Evolutionary conservation across 2,888 invertebrate species (phyloP), one percentile per base, ranked within the genome.

Genomic region (Megamerina dolium): DNA sequence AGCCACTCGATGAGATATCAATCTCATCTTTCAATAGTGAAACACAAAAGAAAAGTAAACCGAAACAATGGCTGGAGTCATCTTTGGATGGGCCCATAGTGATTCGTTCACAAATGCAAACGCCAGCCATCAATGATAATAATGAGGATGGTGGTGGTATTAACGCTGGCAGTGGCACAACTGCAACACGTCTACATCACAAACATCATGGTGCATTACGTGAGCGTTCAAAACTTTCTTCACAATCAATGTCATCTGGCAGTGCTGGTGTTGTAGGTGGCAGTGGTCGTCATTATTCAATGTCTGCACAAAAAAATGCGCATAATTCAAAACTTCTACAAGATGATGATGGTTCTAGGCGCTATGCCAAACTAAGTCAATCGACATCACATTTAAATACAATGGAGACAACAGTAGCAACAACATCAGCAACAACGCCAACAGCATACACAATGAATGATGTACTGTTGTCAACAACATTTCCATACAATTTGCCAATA

Each of bases 51-150:
- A 61, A 62, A 42, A 53, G 53, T 12, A 71, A 68, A 51, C 57
- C 70, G 9, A 72, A 72, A 48, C 68, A 68, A 45, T 72, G 72
- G 72, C 46, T 68, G 41, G 72, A 72, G 39, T 72, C 72, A 1
- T 70, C 71, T 2, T 48, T 72, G 5, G 72, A 72, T 48, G 67
- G 69, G 1, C 72, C 71, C 8, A n/a, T n/a, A n/a, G 51, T 37
- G 29, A 64, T 52, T 49, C 57, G 35, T 47, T 61, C 45, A 37
- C 23, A 23, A 10, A n/a, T n/a, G n/a, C n/a, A n/a, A n/a, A n/a
- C n/a, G 43, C 47, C 3, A 26, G 10, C n/a, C 27, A 34, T 13
- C 34, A 40, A 41, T 18, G 10, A 31, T 21, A 36, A 10, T 30
- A 18, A 14, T n/a, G 5, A 6, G 16, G 23, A n/a, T 17, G 26